Base-by-base conservation (phyloP, 2,797 vertebrate species). In the Falco rusticolus region DNA sequence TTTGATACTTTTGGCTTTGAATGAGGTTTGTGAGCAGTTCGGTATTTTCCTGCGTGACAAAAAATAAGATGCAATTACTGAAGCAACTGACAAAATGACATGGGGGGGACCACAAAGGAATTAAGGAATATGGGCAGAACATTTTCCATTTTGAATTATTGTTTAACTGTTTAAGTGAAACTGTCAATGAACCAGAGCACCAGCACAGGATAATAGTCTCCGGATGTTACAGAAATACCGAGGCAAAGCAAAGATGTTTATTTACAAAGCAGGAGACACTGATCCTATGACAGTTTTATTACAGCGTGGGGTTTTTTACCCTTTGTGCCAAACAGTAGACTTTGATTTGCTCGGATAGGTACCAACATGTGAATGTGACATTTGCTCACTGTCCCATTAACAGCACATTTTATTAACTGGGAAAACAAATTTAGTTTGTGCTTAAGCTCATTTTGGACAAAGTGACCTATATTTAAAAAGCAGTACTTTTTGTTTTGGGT, bases 11-110 rank as follows among this genome's bases (percentile, higher is more conserved):
- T 99, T 78, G 99, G 99, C 96, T 98, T 99, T 47, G 99, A 99
- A 94, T 99, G 98, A 96, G 98, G 99, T 94, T 97, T 99, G 98
- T 99, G 99, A 94, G 99, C 99, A 94, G 97, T 96, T 96, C 99
- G 98, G 83, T 97, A 97, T 94, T 98, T 99, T 97, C 98, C 98
- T 98, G 83, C 31, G 53, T 18, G 93, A 88, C 61, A 86, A 85
- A 87, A 94, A 78, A 18, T 9, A 84, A 84, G 47, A 89, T 16
- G 41, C 26, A 43, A 77, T 92, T 86, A 87, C 57, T 65, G 92
- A 83, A 61, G 77, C 1, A 26, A 87, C 2, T 39, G 54, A 63
- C 19, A 33, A 61, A 61, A 88, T n/a, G 22, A 66, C 12, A 57
- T 5, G 2, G 8, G 24, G 13, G 7, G 20, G 17, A 18, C 2